These are phyloP conservation scores for Phragmatobia fuliginosa DNA, from an alignment of 2,888 invertebrate species.

Conservation along the genomic window DNA sequence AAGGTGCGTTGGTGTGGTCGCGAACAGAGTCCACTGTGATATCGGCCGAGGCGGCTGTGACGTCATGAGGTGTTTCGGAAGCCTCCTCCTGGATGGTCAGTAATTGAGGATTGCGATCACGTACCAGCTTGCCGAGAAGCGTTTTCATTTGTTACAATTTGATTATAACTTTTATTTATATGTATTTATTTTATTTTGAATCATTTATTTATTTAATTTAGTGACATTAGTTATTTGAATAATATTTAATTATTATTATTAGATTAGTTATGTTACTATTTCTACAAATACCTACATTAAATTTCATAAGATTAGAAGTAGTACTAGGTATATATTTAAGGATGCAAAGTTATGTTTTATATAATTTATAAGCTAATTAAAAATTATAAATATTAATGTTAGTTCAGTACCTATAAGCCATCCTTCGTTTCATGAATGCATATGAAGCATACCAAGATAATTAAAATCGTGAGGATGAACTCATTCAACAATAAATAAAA, in stretches of 20 bases:
- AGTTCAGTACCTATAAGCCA: not conserved
- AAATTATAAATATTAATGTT: not conserved
- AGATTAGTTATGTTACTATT: too few relatives aligned
- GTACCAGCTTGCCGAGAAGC: conserved; percentile 50
- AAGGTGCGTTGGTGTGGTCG: conserved; percentile 89
- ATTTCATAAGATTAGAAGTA: too few relatives aligned
- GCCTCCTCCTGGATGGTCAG: conserved; percentile 74
- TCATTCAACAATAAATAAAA: not conserved
- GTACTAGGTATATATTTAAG: too few relatives aligned
- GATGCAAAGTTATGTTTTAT: too few relatives aligned
- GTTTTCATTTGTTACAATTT: conserved; percentile 29
- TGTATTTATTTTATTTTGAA: not conserved
- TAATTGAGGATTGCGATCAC: conserved; percentile 29
- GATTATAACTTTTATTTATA: not conserved
- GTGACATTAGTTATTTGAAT: too few relatives aligned
- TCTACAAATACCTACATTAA: too few relatives aligned
- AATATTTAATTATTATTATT: too few relatives aligned
- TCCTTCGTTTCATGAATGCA: not conserved
- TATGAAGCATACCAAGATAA: not conserved
- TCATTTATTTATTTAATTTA: not conserved
- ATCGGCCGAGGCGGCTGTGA: conserved; percentile 90
- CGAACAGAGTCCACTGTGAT: conserved; percentile 98
- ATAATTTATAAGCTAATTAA: not conserved
- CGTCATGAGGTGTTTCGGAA: conserved; percentile 76
- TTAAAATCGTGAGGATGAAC: not conserved